Base-by-base conservation (phyloP, 2,113 vertebrate genomes). In the Phainopepla nitens region DNA sequence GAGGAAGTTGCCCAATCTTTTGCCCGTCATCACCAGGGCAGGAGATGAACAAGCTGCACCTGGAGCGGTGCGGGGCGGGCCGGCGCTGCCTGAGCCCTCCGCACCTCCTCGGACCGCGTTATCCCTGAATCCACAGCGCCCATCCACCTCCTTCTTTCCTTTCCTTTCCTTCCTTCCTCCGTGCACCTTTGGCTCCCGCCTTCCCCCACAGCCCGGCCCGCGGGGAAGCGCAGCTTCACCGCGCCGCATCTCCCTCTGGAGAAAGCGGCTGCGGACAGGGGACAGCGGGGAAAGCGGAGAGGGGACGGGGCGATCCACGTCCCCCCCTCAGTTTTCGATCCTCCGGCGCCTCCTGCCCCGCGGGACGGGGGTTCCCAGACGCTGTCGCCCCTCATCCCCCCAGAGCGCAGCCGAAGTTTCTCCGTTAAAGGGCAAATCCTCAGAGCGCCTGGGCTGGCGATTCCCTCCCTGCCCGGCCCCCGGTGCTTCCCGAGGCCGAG, bases 191-290 rank as follows among this genome's bases (percentile, higher is more conserved):
- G 57, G 15, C 13, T 53, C 41, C 45, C 7, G 24, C 18, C 4
- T 71, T 54, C 70, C 65, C 54, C 29, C 3, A 4, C 78, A 20
- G 14, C 17, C 51, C 9, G 18, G 3, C 17, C 62, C 8, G 5
- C 11, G 5, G 42, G 15, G 49, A 25, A 47, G 27, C 17, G 3
- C 64, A 1, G 1, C 35, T 56, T 39, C 13, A 29, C 4, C 28
- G 15, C 9, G 1, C 60, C 7, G 25, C 53, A 11, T 62, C 58
- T 10, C 22, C 44, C 61, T 0, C 41, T 0, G 5, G 17, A n/a
- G 41, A 33, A 27, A 13, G 7, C 12, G 16, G 33, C 53, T 17
- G 24, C 2, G 47, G 62, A 2, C 28, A 39, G 16, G 9, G 24
- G 24, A 42, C 29, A 12, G 4, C 1, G 19, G 10, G 7, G 8